Evolutionary conservation across 2,888 invertebrate genomes (phyloP).

Genomic region (Hartigia nigra): DNA sequence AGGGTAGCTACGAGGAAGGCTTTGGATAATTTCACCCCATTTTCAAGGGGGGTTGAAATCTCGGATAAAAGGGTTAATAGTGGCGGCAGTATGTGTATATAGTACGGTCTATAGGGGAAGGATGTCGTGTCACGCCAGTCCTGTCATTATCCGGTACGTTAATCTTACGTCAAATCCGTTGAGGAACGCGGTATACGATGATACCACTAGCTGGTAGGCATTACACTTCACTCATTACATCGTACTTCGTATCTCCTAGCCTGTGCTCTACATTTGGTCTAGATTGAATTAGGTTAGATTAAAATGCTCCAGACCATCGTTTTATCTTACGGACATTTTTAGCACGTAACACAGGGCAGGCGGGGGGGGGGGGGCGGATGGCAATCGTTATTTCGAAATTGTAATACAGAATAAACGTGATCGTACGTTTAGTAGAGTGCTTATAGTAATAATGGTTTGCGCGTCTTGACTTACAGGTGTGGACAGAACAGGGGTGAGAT

Average conservation of each 20-base stretch:
- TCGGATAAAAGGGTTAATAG: background rate
- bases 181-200: conserved; percentile 22
- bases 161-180: conserved; percentile 36
- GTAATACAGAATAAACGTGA: background rate
- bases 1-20: background rate
- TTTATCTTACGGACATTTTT: background rate
- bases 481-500: background rate
- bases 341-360: background rate
- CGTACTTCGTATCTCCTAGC: background rate
- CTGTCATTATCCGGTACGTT: conserved; percentile 46
- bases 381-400: background rate
- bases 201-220: background rate
- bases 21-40: background rate
- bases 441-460: background rate
- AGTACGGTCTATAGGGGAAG: background rate
- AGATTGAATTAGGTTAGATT: background rate
- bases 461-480: background rate
- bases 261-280: background rate
- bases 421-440: background rate
- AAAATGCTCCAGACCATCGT: background rate
- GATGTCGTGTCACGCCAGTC: conserved; percentile 2
- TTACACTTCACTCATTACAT: background rate
- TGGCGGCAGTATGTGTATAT: background rate
- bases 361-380: background rate
- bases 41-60: background rate